These are phyloP conservation scores for Zaprionus lineosus DNA, from an alignment of 2,888 invertebrate genomes.

Conservation along the genomic window DNA sequence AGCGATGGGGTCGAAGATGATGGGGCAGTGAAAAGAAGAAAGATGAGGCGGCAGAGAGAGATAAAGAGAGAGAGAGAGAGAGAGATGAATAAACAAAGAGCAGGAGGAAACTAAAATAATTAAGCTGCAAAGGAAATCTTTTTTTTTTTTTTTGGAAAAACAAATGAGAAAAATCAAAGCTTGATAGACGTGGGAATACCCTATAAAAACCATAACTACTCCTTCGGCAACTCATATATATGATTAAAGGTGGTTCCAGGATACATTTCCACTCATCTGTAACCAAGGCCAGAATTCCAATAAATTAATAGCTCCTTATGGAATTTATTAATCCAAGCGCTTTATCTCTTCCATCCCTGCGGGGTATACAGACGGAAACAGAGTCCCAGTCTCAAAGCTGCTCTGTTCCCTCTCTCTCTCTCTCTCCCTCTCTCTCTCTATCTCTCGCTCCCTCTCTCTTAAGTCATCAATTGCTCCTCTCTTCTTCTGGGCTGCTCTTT, in stretches of 20 bases:
- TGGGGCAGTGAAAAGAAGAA: background rate
- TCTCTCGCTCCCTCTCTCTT: background rate
- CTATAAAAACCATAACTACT: no score
- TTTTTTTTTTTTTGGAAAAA: constrained; percentile 15
- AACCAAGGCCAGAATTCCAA: no score
- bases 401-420: background rate
- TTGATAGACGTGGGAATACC: background rate
- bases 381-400: no score
- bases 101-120: constrained; percentile 51
- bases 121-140: constrained; percentile 63
- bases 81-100: constrained; percentile 3
- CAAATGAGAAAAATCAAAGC: background rate
- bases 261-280: no score
- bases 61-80: constrained; percentile 1
- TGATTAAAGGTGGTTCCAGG: no score
- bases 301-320: no score
- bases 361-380: constrained; percentile 7
- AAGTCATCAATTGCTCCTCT: no score
- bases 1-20: constrained; percentile 5
- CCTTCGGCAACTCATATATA: no score
- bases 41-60: background rate
- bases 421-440: background rate
- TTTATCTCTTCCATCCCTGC: no score
- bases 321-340: no score
- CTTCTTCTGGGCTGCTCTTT: no score